These are phyloP conservation scores for Probosciger aterrimus DNA, from an alignment of 2,113 vertebrate species.

Conservation along the genomic window DNA sequence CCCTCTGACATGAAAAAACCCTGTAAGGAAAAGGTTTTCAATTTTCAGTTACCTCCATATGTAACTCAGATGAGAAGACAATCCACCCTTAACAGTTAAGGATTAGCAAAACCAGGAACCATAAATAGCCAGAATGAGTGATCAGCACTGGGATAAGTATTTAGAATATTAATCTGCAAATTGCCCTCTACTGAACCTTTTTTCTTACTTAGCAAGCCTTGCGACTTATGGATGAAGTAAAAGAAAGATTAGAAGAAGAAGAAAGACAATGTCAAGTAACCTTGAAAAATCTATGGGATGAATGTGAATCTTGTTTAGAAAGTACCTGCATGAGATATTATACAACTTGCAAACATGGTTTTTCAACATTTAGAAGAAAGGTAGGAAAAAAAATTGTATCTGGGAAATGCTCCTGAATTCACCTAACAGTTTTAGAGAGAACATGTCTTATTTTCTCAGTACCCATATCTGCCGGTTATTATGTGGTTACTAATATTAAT, in stretches of 20 bases:
- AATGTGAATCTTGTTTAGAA: conserved; percentile 86
- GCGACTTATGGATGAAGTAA: conserved; percentile 82
- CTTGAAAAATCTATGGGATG: conserved; percentile 80
- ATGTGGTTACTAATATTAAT: background rate
- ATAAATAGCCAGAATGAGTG: background rate
- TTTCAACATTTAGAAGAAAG: conserved; percentile 76
- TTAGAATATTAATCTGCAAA: background rate
- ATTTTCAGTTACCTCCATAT: background rate
- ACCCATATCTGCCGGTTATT: background rate
- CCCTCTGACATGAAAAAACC: background rate
- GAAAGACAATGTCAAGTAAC: conserved; percentile 82
- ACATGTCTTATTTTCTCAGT: background rate
- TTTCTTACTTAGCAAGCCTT: conserved; percentile 77
- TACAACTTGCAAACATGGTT: conserved; percentile 76
- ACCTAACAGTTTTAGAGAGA: background rate
- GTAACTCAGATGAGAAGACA: background rate
- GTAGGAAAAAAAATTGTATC: conserved; percentile 62
- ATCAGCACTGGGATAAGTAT: background rate
- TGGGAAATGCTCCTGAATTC: background rate
- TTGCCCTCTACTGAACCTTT: background rate
- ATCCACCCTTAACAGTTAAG: background rate
- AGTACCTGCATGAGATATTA: conserved; percentile 83
- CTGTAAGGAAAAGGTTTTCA: background rate
- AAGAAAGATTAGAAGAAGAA: conserved; percentile 82
- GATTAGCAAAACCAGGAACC: background rate